Conservation (phyloP, 2,797 vertebrate species). For the Myotis pilosus region DNA sequence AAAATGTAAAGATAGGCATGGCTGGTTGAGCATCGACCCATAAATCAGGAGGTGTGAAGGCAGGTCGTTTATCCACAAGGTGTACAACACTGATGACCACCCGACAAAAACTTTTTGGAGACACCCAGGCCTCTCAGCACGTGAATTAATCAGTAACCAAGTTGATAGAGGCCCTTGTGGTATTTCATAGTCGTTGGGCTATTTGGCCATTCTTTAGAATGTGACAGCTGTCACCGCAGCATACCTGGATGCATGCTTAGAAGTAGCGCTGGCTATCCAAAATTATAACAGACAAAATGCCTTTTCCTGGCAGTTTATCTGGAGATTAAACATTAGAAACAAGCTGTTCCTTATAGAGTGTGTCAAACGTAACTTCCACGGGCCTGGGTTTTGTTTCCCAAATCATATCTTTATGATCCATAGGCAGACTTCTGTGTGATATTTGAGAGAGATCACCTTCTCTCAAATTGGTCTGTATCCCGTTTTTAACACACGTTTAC, state of each 20-base stretch:
- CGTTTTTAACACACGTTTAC: constrained; percentile 76
- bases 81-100: constrained; percentile 44
- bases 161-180: constrained; percentile 61
- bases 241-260: background rate
- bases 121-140: background rate
- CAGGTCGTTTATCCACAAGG: background rate
- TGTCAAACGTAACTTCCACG: constrained; percentile 5
- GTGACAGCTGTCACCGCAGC: background rate
- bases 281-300: constrained; percentile 44
- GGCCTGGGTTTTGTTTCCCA: constrained; percentile 53
- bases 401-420: constrained; percentile 67
- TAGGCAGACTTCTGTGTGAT: constrained; percentile 55
- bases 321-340: constrained; percentile 55
- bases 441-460: too few relatives aligned
- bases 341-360: constrained; percentile 64
- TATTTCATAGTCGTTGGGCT: constrained; percentile 15
- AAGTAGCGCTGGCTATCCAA: constrained; percentile 11
- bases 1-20: background rate
- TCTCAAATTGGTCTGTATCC: background rate
- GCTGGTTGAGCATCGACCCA: too few relatives aligned
- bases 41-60: background rate
- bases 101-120: background rate
- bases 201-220: constrained; percentile 48
- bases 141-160: constrained; percentile 63
- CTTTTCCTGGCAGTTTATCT: constrained; percentile 53